phyloP scores from a whole-genome alignment of 2,888 invertebrate species.

The Archips xylosteana region DNA sequence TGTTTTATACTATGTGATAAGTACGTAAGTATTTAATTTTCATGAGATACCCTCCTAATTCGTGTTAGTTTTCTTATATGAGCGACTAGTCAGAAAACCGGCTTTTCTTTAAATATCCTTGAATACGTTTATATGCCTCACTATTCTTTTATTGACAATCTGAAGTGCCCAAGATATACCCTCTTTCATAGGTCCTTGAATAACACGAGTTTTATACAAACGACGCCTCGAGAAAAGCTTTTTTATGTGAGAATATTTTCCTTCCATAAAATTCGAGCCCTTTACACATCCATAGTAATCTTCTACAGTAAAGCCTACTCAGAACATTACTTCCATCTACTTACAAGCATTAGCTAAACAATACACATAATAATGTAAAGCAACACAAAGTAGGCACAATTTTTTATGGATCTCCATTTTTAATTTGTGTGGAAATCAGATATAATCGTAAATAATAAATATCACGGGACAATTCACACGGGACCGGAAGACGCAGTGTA shows the following conservation, averaged over 20 bases:
- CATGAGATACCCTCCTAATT: too few relatives aligned
- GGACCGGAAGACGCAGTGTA: too few relatives aligned
- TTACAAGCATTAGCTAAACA: background rate
- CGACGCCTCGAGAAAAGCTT: constrained; percentile 7
- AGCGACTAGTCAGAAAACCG: background rate
- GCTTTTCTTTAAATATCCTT: constrained; percentile 5
- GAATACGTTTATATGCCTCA: constrained; percentile 18
- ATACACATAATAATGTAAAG: too few relatives aligned
- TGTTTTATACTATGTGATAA: too few relatives aligned
- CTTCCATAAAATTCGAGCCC: constrained; percentile 2
- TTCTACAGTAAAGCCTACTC: background rate
- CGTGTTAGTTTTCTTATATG: too few relatives aligned
- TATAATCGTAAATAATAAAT: too few relatives aligned
- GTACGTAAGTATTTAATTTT: too few relatives aligned
- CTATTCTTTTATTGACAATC: constrained; percentile 13
- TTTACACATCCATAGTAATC: background rate
- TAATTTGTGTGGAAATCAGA: too few relatives aligned
- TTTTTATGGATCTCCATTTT: too few relatives aligned
- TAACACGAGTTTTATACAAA: constrained; percentile 12
- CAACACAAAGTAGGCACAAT: too few relatives aligned
- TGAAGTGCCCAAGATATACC: background rate
- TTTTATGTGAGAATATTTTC: constrained; percentile 9
- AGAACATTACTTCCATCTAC: background rate
- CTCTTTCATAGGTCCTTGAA: constrained; percentile 17
- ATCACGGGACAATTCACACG: too few relatives aligned